A percentile compares a stretch with the other conserved stretches of the same genome.
phyloP scores from a whole-genome alignment of 2,113 vertebrate species.

The Pantherophis guttatus region DNA sequence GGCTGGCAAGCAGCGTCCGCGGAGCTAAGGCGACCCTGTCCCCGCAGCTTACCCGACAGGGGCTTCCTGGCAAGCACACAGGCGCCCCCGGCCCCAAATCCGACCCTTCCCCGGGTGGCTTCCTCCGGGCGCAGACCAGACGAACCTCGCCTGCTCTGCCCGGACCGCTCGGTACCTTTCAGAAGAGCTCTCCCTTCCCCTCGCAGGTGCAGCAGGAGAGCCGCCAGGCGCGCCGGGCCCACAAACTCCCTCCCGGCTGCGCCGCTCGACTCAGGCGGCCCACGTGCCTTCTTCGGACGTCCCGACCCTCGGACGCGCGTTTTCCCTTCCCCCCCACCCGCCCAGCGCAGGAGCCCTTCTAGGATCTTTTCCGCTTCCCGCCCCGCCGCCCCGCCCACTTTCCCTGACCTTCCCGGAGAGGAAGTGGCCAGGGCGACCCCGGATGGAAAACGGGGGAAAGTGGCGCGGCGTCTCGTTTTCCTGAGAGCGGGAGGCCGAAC shows the following conservation, averaged over 20 bases:
- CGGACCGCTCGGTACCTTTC: background rate
- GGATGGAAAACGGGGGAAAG: background rate
- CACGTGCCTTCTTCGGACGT: background rate
- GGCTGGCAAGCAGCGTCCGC: background rate
- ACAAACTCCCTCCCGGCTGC: background rate
- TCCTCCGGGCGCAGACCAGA: background rate
- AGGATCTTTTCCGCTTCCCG: background rate
- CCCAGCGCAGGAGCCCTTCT: background rate
- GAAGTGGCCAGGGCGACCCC: background rate
- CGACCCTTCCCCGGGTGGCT: background rate
- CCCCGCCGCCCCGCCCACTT: background rate
- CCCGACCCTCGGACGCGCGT: background rate
- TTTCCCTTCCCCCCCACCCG: background rate
- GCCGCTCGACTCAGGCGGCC: background rate
- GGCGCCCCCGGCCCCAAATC: background rate
- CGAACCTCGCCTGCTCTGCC: background rate
- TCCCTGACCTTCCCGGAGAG: background rate
- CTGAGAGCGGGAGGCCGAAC: background rate
- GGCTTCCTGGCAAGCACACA: background rate
- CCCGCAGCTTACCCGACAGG: background rate
- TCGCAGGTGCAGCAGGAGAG: background rate
- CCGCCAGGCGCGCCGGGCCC: background rate
- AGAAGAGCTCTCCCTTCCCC: background rate
- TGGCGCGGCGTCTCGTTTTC: background rate
- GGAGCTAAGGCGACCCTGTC: background rate